Evolutionary conservation across 1,140 invertebrate species (phyloP).

Genomic region (Cydia fagiglandana): DNA sequence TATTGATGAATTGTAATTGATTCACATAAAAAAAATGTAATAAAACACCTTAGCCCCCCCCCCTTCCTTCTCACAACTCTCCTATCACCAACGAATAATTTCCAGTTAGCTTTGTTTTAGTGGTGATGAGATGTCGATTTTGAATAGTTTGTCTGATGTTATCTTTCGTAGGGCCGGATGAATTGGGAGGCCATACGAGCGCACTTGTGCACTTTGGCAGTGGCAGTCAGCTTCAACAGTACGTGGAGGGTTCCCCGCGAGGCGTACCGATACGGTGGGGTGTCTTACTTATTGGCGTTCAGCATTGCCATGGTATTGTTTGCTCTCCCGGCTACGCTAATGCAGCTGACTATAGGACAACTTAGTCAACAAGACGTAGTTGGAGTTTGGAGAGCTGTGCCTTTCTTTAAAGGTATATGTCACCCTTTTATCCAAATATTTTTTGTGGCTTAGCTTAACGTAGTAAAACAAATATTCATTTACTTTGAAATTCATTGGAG

Average conservation of each 20-base stretch:
- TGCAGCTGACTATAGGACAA: constrained; percentile 89
- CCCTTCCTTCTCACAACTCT: too few species aligned
- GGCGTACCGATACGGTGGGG: constrained; percentile 76
- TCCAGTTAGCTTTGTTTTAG: not conserved
- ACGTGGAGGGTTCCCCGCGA: constrained; percentile 79
- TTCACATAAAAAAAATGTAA: too few species aligned
- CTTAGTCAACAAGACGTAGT: constrained; percentile 88
- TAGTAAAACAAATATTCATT: too few species aligned
- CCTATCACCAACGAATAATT: too few species aligned
- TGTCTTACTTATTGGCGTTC: constrained; percentile 85
- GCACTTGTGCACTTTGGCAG: constrained; percentile 75
- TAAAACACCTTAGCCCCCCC: too few species aligned
- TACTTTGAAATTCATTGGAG: too few species aligned
- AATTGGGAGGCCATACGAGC: constrained; percentile 52
- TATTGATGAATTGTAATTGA: too few species aligned
- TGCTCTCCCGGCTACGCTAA: constrained; percentile 86
- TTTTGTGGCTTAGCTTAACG: too few species aligned
- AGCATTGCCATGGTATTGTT: constrained; percentile 82
- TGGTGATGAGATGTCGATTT: not conserved
- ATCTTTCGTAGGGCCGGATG: constrained; percentile 47
- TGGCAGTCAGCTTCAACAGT: constrained; percentile 77
- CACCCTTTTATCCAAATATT: not conserved
- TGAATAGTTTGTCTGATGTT: not conserved
- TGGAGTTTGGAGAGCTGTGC: constrained; percentile 89
- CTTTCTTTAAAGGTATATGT: constrained; percentile 86